Conservation (phyloP, 1,140 invertebrate species). For the Neelides sp. region DNA sequence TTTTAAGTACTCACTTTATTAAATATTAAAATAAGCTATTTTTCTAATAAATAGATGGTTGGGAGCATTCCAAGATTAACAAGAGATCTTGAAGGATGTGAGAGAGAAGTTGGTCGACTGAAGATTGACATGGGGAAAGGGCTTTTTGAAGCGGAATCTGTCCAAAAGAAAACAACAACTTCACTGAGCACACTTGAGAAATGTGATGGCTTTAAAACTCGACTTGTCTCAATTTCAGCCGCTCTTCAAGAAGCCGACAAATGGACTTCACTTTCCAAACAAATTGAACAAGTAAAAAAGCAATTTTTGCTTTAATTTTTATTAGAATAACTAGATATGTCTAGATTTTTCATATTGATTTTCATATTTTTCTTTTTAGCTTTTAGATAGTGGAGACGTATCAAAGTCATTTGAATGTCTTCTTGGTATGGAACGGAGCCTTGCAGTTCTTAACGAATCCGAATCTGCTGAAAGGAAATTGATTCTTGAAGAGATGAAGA, state of each 20-base stretch:
- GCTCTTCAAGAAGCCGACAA: constrained; percentile 31
- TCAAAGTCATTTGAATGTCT: constrained; percentile 30
- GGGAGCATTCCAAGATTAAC: constrained; percentile 16
- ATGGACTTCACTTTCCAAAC: constrained; percentile 28
- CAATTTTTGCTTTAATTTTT: not conserved
- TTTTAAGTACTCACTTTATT: no score
- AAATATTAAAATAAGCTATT: not conserved
- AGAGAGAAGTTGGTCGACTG: constrained; percentile 20
- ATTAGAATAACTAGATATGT: not conserved
- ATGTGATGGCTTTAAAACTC: constrained; percentile 24
- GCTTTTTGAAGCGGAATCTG: not conserved
- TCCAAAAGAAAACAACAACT: constrained; percentile 27
- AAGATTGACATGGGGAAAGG: not conserved
- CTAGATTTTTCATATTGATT: not conserved
- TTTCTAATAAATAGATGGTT: constrained; percentile 17
- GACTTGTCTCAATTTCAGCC: constrained; percentile 19
- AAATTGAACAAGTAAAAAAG: constrained; percentile 23
- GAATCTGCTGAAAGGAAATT: constrained; percentile 21
- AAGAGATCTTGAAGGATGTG: constrained; percentile 21
- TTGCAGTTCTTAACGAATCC: constrained; percentile 19
- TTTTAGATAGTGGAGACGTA: constrained; percentile 28
- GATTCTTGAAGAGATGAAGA: constrained; percentile 31
- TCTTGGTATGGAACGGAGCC: constrained; percentile 28
- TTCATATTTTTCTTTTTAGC: constrained; percentile 7
- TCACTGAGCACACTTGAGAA: constrained; percentile 29